These are phyloP conservation scores for Drosophila quasianomalipes DNA, from an alignment of 2,888 invertebrate genomes.

Conservation along the genomic window DNA sequence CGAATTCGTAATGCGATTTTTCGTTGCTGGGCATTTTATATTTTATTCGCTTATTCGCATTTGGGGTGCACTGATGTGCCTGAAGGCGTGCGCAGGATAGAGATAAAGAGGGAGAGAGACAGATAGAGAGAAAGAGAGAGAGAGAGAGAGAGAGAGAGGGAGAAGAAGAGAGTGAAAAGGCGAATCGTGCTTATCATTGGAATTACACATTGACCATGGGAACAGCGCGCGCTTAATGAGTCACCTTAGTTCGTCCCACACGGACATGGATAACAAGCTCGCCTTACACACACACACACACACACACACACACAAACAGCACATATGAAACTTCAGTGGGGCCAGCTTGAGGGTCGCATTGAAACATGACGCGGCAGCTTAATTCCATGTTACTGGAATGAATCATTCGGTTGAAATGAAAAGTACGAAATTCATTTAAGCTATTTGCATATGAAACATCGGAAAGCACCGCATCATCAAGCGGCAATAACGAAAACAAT, in stretches of 20 bases:
- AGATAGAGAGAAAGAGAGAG: background rate
- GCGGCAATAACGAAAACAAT: conserved; percentile 10
- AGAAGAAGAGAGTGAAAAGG: conserved; percentile 1
- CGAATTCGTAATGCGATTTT: background rate
- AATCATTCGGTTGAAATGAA: conserved; percentile 62
- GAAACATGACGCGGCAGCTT: conserved; percentile 67
- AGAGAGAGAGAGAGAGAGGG: background rate
- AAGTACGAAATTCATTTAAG: conserved; percentile 47
- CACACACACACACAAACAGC: background rate
- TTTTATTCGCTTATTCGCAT: background rate
- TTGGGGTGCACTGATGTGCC: conserved; percentile 3
- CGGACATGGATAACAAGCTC: conserved; percentile 56
- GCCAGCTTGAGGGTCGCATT: conserved; percentile 55
- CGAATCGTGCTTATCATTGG: conserved; percentile 61
- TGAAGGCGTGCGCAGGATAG: background rate
- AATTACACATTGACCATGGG: conserved; percentile 57
- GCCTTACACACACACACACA: conserved; percentile 45
- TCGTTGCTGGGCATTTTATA: background rate
- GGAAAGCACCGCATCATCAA: conserved; percentile 28
- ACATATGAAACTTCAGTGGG: conserved; percentile 16
- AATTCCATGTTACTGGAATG: conserved; percentile 66
- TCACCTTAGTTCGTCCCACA: conserved; percentile 55
- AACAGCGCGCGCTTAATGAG: conserved; percentile 31
- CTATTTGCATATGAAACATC: conserved; percentile 60
- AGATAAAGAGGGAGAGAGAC: background rate